Base-by-base conservation (phyloP, 2,888 invertebrate species). In the Ophioninae sp. region DNA sequence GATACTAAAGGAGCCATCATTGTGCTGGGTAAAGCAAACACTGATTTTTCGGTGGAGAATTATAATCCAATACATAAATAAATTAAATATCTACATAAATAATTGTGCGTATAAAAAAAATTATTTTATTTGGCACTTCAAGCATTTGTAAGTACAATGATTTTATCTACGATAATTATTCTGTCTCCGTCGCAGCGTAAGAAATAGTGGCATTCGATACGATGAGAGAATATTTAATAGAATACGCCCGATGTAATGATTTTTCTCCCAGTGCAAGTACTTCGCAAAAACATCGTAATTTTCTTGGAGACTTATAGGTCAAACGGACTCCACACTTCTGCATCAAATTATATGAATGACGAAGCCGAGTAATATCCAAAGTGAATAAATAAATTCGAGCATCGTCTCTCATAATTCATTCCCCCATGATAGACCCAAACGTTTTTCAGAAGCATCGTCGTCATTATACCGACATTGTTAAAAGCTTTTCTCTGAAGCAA, bases 381-480 rank as follows among this genome's bases (percentile, higher is more conserved):
- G 37, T 65, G 30, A 65, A 65, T 65, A n/a, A 65, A 39, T 65
- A 30, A n/a, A 21, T 10, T 20, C 7, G 13, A 21, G 21, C 41
- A 20, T 50, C 41, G 20, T 68, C 6, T 68, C 23, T 21, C 41
- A 68, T 20, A 21, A 21, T 44, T 44, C 50, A 13, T 50, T 17
- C 41, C 21, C 7, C 30, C 17, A 56, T 23, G 69, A 56, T 7
- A 8, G 6, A 30, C 30, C 21, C n/a, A 39, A 75, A n/a, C 75
- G 37, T 50, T 21, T 73, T 41, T 23, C n/a, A 30, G 44, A 72
- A 72, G 61, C 61, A 61, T 73, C 21, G 41, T 41, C 44, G 8
- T 62, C 73, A 62, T 39, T 73, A 65, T 41, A 57, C 23, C 41
- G 77, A 61, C 61, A 41, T 64, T 39, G 69, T 64, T 70, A 21